phyloP scores from a whole-genome alignment of 2,888 invertebrate genomes.

The Patella depressa region DNA sequence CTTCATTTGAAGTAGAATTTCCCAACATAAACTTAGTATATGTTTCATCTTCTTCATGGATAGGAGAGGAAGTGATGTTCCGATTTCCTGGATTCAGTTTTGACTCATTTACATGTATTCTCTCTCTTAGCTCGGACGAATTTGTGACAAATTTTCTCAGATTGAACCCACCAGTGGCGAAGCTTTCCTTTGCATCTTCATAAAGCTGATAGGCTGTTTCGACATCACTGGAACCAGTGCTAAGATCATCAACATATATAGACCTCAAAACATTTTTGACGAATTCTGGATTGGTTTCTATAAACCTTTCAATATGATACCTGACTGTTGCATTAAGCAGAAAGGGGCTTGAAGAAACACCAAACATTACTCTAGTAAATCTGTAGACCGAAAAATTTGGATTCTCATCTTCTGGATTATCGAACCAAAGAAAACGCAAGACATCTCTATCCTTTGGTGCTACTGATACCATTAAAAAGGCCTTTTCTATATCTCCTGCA shows the following conservation, averaged over 20 bases:
- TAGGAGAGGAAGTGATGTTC: background rate
- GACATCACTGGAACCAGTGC: background rate
- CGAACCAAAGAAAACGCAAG: background rate
- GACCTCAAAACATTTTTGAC: background rate
- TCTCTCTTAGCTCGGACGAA: background rate
- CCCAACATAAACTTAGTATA: background rate
- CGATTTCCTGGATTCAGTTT: background rate
- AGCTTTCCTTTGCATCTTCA: background rate
- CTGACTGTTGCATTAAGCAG: background rate
- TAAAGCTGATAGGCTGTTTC: background rate
- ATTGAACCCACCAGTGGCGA: constrained; percentile 1
- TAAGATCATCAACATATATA: background rate
- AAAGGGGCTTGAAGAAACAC: background rate
- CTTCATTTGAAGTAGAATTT: background rate
- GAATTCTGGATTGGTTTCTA: background rate
- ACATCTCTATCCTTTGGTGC: background rate
- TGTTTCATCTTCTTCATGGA: background rate
- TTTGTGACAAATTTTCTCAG: background rate
- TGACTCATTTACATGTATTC: background rate
- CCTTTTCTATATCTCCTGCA: background rate
- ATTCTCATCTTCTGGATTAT: background rate
- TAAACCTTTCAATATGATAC: background rate
- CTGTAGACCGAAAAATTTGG: background rate
- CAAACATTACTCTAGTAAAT: background rate
- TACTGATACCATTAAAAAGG: background rate